Percentiles rank a stretch among this genome's conserved stretches.
Conservation (phyloP, 2,797 vertebrate species). For the Rhyacichthys aspro region DNA sequence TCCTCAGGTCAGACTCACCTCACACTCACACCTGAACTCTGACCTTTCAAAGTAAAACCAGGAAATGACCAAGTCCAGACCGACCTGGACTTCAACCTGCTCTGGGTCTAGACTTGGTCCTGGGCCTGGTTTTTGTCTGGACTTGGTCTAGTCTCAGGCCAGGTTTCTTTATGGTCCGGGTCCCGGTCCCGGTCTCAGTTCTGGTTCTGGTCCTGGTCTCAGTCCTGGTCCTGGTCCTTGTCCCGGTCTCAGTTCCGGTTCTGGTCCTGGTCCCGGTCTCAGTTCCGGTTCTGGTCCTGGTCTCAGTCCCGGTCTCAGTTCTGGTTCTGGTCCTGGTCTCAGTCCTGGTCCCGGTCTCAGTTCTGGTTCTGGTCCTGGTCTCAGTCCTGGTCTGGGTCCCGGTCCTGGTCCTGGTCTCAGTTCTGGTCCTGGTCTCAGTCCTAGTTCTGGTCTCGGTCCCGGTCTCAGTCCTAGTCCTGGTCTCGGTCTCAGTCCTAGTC, state of each 20-base stretch:
- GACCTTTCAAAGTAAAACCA: no score
- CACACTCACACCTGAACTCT: no score
- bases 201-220: background rate
- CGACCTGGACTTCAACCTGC: no score
- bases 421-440: background rate
- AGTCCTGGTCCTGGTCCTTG: background rate
- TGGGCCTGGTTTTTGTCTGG: background rate
- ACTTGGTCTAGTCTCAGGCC: no score
- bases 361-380: no score
- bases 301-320: background rate
- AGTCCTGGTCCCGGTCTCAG: background rate
- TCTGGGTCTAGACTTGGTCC: no score
- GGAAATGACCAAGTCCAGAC: no score
- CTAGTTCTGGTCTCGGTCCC: no score
- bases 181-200: background rate
- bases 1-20: slow-evolving; percentile 94
- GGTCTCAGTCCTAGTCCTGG: no score
- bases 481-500: no score
- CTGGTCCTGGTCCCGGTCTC: background rate
- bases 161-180: background rate
- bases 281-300: background rate
- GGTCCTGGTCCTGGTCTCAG: background rate
- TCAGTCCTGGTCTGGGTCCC: no score
- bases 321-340: background rate
- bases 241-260: background rate